Percentiles rank a stretch among this genome's conserved stretches.
Evolutionary conservation across 2,797 vertebrate genomes (phyloP).

Genomic region (Synaphobranchus kaupii): DNA sequence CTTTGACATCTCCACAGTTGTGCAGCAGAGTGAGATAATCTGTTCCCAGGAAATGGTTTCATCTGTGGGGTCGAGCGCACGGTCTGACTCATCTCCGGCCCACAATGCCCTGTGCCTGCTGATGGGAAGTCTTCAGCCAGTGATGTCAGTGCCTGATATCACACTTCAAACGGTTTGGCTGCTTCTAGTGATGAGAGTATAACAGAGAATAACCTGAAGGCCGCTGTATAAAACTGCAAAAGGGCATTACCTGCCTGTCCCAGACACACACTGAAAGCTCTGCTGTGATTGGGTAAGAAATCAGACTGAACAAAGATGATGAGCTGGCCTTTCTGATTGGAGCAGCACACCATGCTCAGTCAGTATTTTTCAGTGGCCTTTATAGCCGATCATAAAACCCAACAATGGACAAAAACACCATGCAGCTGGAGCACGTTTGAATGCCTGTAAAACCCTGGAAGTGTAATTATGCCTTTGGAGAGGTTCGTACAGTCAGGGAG

Average conservation of each 20-base stretch:
- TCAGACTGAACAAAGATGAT: not conserved
- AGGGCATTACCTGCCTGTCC: not conserved
- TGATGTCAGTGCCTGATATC: conserved; percentile 9
- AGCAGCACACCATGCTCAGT: not conserved
- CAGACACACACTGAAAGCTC: too few relatives aligned
- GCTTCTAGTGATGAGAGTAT: not conserved
- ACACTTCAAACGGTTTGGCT: not conserved
- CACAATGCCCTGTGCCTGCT: not conserved
- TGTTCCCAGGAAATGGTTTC: conserved; percentile 11
- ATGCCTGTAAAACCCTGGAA: not conserved
- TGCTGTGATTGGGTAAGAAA: too few relatives aligned
- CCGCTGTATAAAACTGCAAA: not conserved
- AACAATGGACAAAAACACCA: not conserved
- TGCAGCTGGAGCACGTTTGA: not conserved
- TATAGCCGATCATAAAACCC: not conserved
- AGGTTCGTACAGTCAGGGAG: not conserved
- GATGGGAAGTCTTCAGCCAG: not conserved
- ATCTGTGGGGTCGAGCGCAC: not conserved
- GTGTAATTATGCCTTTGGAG: not conserved
- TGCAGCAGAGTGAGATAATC: not conserved
- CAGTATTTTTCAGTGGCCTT: not conserved
- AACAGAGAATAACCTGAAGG: not conserved
- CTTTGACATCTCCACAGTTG: not conserved
- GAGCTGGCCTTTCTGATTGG: not conserved
- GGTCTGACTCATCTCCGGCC: conserved; percentile 5